Evolutionary conservation across 2,797 vertebrate genomes (phyloP).

Genomic region (Gymnoscopelus braueri): DNA sequence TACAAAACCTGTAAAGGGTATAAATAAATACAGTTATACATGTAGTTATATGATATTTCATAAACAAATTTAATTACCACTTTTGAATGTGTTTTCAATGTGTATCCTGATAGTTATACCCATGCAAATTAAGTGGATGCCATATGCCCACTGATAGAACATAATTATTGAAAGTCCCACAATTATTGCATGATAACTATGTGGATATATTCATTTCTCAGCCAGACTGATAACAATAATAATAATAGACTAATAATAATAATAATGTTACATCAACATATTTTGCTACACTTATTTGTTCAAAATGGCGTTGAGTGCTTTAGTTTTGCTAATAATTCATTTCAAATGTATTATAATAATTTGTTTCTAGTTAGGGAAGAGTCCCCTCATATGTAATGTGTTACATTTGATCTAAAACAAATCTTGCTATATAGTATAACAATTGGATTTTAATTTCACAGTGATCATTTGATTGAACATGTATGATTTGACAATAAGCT

Average conservation of each 20-base stretch:
- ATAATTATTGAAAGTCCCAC: no score
- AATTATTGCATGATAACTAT: not conserved
- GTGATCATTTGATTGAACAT: not conserved
- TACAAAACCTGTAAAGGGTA: not conserved
- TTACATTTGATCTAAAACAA: not conserved
- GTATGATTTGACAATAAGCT: no score
- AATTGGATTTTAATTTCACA: not conserved
- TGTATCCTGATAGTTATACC: constrained; percentile 18
- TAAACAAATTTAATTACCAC: not conserved
- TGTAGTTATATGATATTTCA: not conserved
- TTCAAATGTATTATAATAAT: constrained; percentile 3
- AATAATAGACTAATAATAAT: no score
- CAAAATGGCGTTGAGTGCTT: no score
- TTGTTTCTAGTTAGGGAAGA: not conserved
- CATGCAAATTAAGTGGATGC: no score
- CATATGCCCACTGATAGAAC: no score
- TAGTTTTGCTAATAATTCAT: not conserved
- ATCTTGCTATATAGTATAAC: not conserved
- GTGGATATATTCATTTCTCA: not conserved
- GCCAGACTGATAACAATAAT: not conserved
- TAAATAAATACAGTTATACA: not conserved
- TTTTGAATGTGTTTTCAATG: not conserved
- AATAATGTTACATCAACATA: no score
- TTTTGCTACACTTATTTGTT: no score
- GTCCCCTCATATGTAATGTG: no score